These are phyloP conservation scores for Cervus canadensis DNA, from an alignment of 2,113 vertebrate genomes.

Conservation along the genomic window DNA sequence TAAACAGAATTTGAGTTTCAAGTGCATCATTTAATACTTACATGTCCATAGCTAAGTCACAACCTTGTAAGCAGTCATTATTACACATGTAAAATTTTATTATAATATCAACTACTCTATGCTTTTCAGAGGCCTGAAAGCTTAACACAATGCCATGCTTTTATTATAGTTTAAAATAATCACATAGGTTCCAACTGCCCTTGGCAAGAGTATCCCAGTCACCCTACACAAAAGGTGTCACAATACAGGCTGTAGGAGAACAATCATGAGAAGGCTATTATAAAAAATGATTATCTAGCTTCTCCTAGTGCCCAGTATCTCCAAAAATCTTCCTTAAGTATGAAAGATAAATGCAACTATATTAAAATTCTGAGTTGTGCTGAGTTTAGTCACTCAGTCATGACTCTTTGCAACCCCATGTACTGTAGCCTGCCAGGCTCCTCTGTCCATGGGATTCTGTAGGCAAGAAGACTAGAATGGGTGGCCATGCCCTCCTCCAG, in stretches of 20 bases:
- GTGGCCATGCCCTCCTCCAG: neutral
- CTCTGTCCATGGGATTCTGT: neutral
- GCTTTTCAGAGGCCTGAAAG: neutral
- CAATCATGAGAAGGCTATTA: neutral
- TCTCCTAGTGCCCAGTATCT: neutral
- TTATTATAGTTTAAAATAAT: neutral
- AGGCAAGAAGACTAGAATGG: neutral
- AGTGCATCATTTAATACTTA: neutral
- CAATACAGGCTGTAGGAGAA: neutral
- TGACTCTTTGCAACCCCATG: neutral
- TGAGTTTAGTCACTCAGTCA: neutral
- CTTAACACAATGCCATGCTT: neutral
- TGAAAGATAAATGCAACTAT: neutral
- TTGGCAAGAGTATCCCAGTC: neutral
- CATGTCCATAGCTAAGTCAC: neutral
- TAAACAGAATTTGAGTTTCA: neutral
- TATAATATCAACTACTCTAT: neutral
- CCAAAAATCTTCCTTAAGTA: neutral
- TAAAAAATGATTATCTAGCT: neutral
- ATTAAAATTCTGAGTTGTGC: neutral
- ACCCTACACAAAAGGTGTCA: neutral
- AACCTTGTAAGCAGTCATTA: neutral
- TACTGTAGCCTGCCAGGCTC: neutral
- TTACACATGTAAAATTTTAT: neutral
- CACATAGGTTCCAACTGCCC: neutral